Percentiles rank a stretch among this genome's conserved stretches.
These are phyloP conservation scores for Pseudochromis fuscus DNA, from an alignment of 2,797 vertebrate genomes.

Conservation along the genomic window DNA sequence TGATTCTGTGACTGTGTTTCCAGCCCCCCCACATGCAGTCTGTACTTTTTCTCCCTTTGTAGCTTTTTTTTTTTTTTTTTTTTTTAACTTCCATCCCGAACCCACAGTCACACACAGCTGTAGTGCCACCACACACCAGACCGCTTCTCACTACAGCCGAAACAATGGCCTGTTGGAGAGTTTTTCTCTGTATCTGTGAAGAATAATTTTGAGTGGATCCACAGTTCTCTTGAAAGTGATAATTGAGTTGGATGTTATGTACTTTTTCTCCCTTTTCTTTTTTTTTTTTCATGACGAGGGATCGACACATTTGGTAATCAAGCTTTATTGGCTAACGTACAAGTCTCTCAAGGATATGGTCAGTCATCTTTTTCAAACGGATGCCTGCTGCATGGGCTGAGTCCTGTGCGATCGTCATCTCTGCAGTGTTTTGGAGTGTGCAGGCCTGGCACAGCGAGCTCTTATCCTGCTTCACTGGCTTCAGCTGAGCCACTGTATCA, in stretches of 20 bases:
- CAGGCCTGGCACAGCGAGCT: slow-evolving; percentile 68
- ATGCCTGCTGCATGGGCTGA: slow-evolving; percentile 56
- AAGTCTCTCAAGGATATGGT: slow-evolving; percentile 35
- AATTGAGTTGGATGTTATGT: slow-evolving; percentile 30
- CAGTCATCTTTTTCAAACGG: slow-evolving; percentile 52
- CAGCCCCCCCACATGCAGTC: slow-evolving; percentile 59
- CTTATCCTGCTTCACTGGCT: slow-evolving; percentile 74
- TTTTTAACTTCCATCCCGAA: slow-evolving; percentile 51
- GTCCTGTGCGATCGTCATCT: slow-evolving; percentile 57
- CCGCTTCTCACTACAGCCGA: slow-evolving; percentile 49
- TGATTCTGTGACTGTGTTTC: slow-evolving; percentile 77
- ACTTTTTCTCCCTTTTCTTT: slow-evolving; percentile 9
- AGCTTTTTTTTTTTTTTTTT: slow-evolving; percentile 42
- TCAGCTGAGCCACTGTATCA: slow-evolving; percentile 74
- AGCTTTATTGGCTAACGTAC: slow-evolving; percentile 6
- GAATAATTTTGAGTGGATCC: slow-evolving; percentile 35
- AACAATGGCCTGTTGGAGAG: slow-evolving; percentile 34
- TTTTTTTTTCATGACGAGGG: not conserved
- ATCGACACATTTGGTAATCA: slow-evolving; percentile 22
- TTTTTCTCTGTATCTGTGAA: slow-evolving; percentile 45
- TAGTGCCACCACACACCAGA: slow-evolving; percentile 59
- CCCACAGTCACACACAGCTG: slow-evolving; percentile 52
- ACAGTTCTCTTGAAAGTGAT: slow-evolving; percentile 25
- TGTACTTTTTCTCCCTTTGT: slow-evolving; percentile 69
- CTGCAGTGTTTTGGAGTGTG: slow-evolving; percentile 67